Evolutionary conservation across 2,888 invertebrate species (phyloP).

Genomic region (Acheta domesticus): DNA sequence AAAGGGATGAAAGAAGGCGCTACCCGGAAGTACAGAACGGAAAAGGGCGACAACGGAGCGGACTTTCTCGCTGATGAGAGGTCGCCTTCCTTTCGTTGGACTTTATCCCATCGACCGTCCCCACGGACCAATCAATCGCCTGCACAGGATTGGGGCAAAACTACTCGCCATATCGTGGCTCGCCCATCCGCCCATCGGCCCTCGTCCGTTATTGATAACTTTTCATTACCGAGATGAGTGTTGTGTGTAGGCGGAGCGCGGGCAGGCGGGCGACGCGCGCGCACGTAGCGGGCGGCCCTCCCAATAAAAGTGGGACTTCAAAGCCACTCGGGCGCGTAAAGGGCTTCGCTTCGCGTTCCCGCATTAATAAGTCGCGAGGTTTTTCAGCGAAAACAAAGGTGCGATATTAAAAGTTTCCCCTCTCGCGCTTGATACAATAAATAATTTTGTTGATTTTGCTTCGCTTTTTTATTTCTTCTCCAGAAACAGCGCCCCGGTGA

Average conservation of each 20-base stretch:
- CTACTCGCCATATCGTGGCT: too few species aligned
- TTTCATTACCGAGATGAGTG: constrained; percentile 3
- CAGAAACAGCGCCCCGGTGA: too few species aligned
- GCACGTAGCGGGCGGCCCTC: neutral
- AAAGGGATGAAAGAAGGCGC: too few species aligned
- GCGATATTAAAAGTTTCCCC: neutral
- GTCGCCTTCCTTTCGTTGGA: too few species aligned
- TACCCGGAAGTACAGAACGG: too few species aligned
- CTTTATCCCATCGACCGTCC: too few species aligned
- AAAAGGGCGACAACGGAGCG: too few species aligned
- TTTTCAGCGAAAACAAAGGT: neutral
- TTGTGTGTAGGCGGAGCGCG: neutral
- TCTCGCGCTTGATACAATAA: neutral
- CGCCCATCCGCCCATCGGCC: too few species aligned
- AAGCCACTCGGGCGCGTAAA: neutral
- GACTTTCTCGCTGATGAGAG: too few species aligned
- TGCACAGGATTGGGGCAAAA: too few species aligned
- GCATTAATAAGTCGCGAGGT: neutral
- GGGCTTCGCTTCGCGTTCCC: neutral
- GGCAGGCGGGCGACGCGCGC: neutral
- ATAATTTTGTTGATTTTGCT: neutral
- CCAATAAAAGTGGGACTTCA: neutral
- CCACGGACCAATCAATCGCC: too few species aligned
- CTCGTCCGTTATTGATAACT: neutral
- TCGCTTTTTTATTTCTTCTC: too few species aligned